A percentile compares a stretch with the other conserved stretches of the same genome.
These are phyloP conservation scores for Glaucopsyche alexis DNA, from an alignment of 2,888 invertebrate genomes.

Conservation along the genomic window DNA sequence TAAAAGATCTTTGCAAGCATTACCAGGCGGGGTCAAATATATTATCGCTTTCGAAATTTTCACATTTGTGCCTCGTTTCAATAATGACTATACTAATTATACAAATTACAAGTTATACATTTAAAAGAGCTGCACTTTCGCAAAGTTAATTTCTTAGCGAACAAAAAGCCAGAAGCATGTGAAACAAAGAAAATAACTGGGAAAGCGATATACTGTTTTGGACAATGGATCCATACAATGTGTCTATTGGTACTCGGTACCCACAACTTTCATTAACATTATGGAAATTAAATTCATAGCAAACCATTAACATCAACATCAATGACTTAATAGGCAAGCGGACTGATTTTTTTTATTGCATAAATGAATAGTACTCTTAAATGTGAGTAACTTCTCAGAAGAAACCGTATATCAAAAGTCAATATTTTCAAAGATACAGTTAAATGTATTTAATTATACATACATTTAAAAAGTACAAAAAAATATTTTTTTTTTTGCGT, in stretches of 20 bases:
- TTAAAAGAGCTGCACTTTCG: slow-evolving; percentile 18
- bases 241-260: background rate
- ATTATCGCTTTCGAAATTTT: slow-evolving; percentile 19
- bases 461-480: no score
- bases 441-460: no score
- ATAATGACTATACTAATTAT: slow-evolving; percentile 13
- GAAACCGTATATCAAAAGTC: no score
- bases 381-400: no score
- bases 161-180: slow-evolving; percentile 9
- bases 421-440: no score
- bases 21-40: background rate
- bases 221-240: slow-evolving; percentile 13
- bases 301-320: background rate
- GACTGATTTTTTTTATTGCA: no score
- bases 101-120: slow-evolving; percentile 10
- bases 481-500: no score
- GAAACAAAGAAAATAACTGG: slow-evolving; percentile 20
- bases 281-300: background rate
- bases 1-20: background rate
- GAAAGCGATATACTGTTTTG: slow-evolving; percentile 20
- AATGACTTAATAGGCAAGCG: no score
- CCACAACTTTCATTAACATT: background rate
- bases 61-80: slow-evolving; percentile 20
- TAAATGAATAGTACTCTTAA: no score
- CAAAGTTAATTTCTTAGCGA: slow-evolving; percentile 23